Base-by-base conservation (phyloP, 2,797 vertebrate species). In the Lepus oiostolus region DNA sequence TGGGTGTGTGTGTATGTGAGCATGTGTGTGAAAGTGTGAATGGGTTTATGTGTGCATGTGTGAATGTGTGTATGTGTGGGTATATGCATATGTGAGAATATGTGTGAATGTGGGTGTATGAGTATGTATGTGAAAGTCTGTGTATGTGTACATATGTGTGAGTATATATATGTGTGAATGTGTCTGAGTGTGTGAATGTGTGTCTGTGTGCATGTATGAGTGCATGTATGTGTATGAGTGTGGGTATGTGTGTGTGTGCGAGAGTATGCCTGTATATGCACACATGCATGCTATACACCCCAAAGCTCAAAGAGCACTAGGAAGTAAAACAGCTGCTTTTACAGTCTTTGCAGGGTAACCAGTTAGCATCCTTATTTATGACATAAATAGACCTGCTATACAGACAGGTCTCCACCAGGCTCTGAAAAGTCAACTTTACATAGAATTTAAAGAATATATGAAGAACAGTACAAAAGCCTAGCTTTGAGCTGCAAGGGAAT, bases 391-490 rank as follows among this genome's bases (percentile, higher is more conserved):
- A 50, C 88, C 67, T 76, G 38, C 72, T 54, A 28, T 1, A 70
- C 54, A 19, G 68, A 14, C 35, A 67, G 24, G 19, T 83, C 7
- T 75, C 32, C 11, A 10, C 16, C 30, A 26, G 52, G 42, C 93
- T 93, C 26, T 86, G 32, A 91, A 93, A 91, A 86, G 79, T 58
- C 17, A 67, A 30, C 28, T 67, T 89, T 38, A 83, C 47, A 10
- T 22, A 17, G 58, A 70, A 74, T 35, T 54, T 85, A 42, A 70
- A 85, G 26, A 85, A 35, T 32, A 76, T 2, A 35, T 62, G 60
- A 77, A 90, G 50, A n/a, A 19, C 14, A 58, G 54, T 19, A 4
- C 14, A 50, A 88, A 90, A 42, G 58, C 3, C 72, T 79, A 6
- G 11, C 22, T 68, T 85, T 75, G 24, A 82, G 13, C 54, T 83